Evolutionary conservation across 2,888 invertebrate species (phyloP).

Genomic region (Heliconius cydno): DNA sequence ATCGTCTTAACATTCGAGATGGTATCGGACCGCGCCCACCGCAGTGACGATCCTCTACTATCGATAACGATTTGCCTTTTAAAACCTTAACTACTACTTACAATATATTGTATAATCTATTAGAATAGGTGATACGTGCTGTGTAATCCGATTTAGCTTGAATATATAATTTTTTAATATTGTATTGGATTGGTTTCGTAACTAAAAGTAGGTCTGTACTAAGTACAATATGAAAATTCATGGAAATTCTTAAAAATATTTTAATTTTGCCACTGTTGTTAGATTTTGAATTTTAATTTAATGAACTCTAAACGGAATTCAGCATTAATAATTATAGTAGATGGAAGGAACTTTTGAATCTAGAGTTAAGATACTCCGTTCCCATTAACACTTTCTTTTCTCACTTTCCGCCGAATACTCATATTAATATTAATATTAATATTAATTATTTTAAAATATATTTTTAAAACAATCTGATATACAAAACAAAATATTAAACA

Average conservation of each 20-base stretch:
- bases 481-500: background rate
- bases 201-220: background rate
- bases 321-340: background rate
- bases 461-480: too few relatives aligned
- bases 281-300: background rate
- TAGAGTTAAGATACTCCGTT: too few relatives aligned
- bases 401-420: too few relatives aligned
- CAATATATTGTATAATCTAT: constrained; percentile 29
- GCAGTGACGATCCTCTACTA: constrained; percentile 61
- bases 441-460: too few relatives aligned
- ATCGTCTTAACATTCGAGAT: constrained; percentile 82
- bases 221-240: too few relatives aligned
- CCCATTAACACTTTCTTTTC: too few relatives aligned
- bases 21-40: constrained; percentile 79
- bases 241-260: too few relatives aligned
- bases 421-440: too few relatives aligned
- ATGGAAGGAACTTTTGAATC: too few relatives aligned
- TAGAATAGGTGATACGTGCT: constrained; percentile 23
- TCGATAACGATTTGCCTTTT: constrained; percentile 41
- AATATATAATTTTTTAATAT: background rate
- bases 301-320: background rate
- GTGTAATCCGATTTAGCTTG: constrained; percentile 20
- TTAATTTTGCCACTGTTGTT: background rate
- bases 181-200: background rate
- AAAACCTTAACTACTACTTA: constrained; percentile 28